Percentiles rank a stretch among this genome's conserved stretches.
Conservation (phyloP, 2,888 invertebrate genomes). For the Tiliacea citrago region DNA sequence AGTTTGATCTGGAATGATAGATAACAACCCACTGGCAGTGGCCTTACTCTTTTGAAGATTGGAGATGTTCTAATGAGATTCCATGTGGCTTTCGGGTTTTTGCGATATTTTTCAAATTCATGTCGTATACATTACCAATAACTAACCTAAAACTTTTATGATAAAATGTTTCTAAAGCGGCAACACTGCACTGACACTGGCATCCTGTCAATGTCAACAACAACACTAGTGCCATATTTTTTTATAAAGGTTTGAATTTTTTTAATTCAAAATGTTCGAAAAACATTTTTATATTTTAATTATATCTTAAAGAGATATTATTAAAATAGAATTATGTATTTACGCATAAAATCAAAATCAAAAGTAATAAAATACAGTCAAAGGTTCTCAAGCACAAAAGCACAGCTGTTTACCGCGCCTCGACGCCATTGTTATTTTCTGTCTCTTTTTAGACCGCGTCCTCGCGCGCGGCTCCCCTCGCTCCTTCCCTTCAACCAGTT, state of each 20-base stretch:
- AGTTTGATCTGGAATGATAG: too few relatives aligned
- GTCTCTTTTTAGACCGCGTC: constrained; percentile 78
- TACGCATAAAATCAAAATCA: not conserved
- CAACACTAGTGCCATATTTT: constrained; percentile 8
- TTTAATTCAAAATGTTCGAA: not conserved
- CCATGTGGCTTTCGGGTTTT: too few relatives aligned
- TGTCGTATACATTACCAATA: too few relatives aligned
- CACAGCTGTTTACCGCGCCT: constrained; percentile 85
- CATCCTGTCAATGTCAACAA: constrained; percentile 11
- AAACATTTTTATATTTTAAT: too few relatives aligned
- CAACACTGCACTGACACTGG: constrained; percentile 7
- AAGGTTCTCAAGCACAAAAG: constrained; percentile 25
- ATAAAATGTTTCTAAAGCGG: not conserved
- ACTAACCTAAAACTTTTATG: too few relatives aligned
- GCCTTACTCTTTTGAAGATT: too few relatives aligned
- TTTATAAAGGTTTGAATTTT: too few relatives aligned
- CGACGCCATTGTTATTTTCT: constrained; percentile 85
- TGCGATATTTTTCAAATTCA: too few relatives aligned
- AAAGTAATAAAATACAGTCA: not conserved
- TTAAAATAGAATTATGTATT: not conserved
- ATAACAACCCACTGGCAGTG: too few relatives aligned
- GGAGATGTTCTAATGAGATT: too few relatives aligned
- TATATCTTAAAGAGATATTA: not conserved
- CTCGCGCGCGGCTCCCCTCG: constrained; percentile 70
- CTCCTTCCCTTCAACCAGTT: constrained; percentile 81